Evolutionary conservation across 2,113 vertebrate species (phyloP), one percentile per base, ranked within the genome.

Genomic region (Menura novaehollandiae): DNA sequence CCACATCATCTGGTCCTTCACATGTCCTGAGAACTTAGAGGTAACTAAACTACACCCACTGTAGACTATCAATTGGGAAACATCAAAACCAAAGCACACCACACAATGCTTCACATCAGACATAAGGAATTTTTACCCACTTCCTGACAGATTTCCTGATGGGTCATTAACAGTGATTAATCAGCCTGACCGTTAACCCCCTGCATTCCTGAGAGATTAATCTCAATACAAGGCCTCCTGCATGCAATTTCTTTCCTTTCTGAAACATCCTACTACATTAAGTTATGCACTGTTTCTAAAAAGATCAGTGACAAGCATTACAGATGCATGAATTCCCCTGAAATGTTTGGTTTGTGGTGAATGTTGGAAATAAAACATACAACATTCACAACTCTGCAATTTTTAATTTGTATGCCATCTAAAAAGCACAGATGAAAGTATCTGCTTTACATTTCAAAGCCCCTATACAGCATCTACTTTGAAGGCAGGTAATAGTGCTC

Each of bases 161-260:
- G 96, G 98, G 43, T 98, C 97, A 98, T 92, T 96, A 92, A 85
- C 96, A 93, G 89, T 92, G 96, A 97, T 96, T 87, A 88, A 97
- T 96, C 94, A 95, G 96, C 95, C 90, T 93, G 93, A 97, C 96
- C 81, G 88, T 97, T 97, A 98, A 98, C 97, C 95, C 93, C 91
- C 94, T 85, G 95, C 98, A 98, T 98, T 98, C 98, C 95, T 98
- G 93, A 92, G 76, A 49, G 89, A 97, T 98, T 97, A 98, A 93
- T 94, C 95, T 94, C 32, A 30, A 96, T 58, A 55, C 75, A 94
- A 92, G 97, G 92, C 93, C 94, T 93, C 95, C 94, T 91, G 91
- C 95, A 79, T 64, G 84, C 84, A 95, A 92, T 97, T 96, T 94
- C 88, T 94, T 97, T 97, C 95, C 95, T 97, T 95, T 95, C 95